Evolutionary conservation across 2,113 vertebrate species (phyloP).

Genomic region (Myocastor coypus): DNA sequence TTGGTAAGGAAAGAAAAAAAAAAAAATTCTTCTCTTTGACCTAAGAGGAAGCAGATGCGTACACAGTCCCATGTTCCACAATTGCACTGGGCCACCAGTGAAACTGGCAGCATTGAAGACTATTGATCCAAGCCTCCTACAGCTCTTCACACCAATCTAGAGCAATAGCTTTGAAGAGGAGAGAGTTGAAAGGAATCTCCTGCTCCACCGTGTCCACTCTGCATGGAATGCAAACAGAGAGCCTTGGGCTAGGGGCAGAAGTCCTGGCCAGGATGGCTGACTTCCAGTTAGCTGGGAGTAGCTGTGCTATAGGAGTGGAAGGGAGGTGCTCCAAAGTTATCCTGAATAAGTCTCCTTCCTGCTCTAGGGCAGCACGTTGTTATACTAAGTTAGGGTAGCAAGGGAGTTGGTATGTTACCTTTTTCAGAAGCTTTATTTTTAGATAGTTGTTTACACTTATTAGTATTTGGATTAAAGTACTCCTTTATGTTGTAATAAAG

Average conservation of each 20-base stretch:
- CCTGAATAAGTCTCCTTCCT: not conserved
- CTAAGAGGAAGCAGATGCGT: no score
- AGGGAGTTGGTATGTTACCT: not conserved
- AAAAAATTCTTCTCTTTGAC: no score
- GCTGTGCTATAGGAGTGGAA: rapidly evolving
- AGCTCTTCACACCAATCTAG: no score
- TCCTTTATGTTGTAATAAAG: not conserved
- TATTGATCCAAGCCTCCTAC: no score
- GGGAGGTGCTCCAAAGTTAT: not conserved
- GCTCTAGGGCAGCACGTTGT: not conserved
- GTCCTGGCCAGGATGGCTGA: not conserved
- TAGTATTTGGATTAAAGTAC: not conserved
- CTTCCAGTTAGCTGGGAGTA: not conserved
- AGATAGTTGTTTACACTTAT: not conserved
- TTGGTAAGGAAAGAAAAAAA: no score
- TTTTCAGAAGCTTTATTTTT: not conserved
- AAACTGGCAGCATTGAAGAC: no score
- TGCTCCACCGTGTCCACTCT: not conserved
- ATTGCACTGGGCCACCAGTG: no score
- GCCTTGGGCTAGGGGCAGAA: not conserved
- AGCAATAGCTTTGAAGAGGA: not conserved
- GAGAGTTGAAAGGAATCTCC: not conserved
- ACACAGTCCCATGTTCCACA: no score
- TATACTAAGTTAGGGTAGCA: not conserved
- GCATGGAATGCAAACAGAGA: rapidly evolving